Evolutionary conservation across 2,113 vertebrate genomes (phyloP).

Genomic region (Perca fluviatilis): DNA sequence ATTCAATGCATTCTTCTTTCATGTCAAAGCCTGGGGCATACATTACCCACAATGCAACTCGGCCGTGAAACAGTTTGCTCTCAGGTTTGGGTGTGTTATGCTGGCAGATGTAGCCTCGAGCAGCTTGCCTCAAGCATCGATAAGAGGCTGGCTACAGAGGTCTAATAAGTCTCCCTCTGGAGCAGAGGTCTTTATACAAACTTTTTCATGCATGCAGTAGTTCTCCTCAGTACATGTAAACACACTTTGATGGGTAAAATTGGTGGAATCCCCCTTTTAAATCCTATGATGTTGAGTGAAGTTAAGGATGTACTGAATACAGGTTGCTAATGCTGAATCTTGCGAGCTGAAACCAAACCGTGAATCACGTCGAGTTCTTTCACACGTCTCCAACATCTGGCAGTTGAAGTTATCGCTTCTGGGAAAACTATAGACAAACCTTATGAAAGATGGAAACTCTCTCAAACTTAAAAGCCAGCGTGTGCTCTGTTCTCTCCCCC

Average conservation of each 20-base stretch:
- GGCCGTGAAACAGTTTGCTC: not conserved
- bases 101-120: not conserved
- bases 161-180: not conserved
- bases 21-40: not conserved
- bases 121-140: not conserved
- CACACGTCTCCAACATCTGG: conserved; percentile 4
- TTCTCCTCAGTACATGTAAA: not conserved
- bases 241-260: not conserved
- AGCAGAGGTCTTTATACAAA: not conserved
- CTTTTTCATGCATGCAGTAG: not conserved
- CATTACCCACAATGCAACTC: not conserved
- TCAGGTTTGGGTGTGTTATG: not conserved
- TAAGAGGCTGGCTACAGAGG: not conserved
- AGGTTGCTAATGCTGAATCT: not conserved
- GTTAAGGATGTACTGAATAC: conserved; percentile 13
- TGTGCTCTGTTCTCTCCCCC: conserved; percentile 14
- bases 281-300: not conserved
- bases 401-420: conserved; percentile 34
- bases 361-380: conserved; percentile 2
- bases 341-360: conserved; percentile 2
- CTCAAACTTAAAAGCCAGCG: conserved; percentile 29
- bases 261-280: not conserved
- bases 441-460: conserved; percentile 45
- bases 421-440: conserved; percentile 19
- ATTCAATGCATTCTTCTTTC: not conserved